Evolutionary conservation across 2,888 invertebrate genomes (phyloP).

Genomic region (Hermodice carunculata): DNA sequence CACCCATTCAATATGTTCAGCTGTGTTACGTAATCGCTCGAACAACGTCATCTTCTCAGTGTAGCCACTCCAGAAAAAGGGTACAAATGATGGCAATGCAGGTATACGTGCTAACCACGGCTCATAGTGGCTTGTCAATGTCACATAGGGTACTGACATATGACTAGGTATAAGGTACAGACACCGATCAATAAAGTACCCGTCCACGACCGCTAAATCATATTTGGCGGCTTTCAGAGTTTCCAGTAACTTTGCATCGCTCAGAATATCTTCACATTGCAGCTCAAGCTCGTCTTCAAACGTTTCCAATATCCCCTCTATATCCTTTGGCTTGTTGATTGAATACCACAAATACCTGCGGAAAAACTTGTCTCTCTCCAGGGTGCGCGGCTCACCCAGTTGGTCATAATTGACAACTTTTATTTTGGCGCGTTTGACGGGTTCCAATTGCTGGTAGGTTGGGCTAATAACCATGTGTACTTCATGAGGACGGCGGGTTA

Average conservation of each 20-base stretch:
- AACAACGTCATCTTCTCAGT: constrained; percentile 30
- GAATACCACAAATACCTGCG: no score
- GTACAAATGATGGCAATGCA: constrained; percentile 30
- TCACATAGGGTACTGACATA: constrained; percentile 28
- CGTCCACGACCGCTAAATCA: constrained; percentile 31
- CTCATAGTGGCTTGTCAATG: constrained; percentile 23
- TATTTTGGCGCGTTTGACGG: not conserved
- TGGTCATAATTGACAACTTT: constrained; percentile 8
- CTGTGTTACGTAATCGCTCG: constrained; percentile 24
- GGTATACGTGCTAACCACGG: constrained; percentile 32
- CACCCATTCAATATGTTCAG: constrained; percentile 24
- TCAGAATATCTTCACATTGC: constrained; percentile 23
- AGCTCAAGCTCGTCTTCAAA: no score
- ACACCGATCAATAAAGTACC: constrained; percentile 19
- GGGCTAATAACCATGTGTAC: constrained; percentile 10
- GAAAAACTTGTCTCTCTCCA: no score
- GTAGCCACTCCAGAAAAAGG: constrained; percentile 13
- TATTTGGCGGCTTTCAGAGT: constrained; percentile 9
- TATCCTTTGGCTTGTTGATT: no score
- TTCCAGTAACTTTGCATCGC: constrained; percentile 13
- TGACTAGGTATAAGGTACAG: constrained; percentile 13
- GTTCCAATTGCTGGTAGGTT: constrained; percentile 4
- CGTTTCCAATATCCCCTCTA: no score
- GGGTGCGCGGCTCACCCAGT: no score
- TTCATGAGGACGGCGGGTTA: constrained; percentile 23